A percentile compares a stretch with the other conserved stretches of the same genome.
These are phyloP conservation scores for Tridacna crocea DNA, from an alignment of 2,888 invertebrate species.

Conservation along the genomic window DNA sequence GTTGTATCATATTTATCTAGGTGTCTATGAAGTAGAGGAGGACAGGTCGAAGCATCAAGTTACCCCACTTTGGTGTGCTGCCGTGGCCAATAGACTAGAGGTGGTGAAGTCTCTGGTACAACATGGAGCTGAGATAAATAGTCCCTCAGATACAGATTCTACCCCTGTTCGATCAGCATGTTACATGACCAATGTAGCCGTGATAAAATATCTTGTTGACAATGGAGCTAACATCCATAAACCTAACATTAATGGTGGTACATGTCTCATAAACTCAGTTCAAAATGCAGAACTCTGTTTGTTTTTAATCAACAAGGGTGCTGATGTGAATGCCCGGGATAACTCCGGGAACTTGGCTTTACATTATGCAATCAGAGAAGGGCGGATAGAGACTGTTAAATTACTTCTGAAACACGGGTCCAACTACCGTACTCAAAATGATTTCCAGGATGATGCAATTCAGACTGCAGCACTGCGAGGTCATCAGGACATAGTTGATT, in stretches of 20 bases:
- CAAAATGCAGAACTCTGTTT: constrained; percentile 93
- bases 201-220: constrained; percentile 80
- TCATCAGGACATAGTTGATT: constrained; percentile 85
- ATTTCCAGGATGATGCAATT: constrained; percentile 94
- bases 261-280: constrained; percentile 96
- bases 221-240: constrained; percentile 87
- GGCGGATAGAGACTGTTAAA: constrained; percentile 91
- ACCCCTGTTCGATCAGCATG: constrained; percentile 94
- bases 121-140: constrained; percentile 93
- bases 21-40: constrained; percentile 89
- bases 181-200: constrained; percentile 88
- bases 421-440: constrained; percentile 88
- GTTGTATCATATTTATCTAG: constrained; percentile 17
- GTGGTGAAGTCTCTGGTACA: constrained; percentile 91
- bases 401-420: constrained; percentile 92
- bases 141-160: constrained; percentile 94
- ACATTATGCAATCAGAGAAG: constrained; percentile 93
- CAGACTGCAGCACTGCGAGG: constrained; percentile 94
- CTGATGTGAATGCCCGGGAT: constrained; percentile 93
- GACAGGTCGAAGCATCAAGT: constrained; percentile 92
- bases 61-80: constrained; percentile 96
- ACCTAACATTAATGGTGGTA: constrained; percentile 95
- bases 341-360: constrained; percentile 95
- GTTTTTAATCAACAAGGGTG: constrained; percentile 91
- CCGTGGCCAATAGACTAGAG: constrained; percentile 92